Base-by-base conservation (phyloP, 53 echinoderm and acorn worm species). In the Temnopleurus reevesii region DNA sequence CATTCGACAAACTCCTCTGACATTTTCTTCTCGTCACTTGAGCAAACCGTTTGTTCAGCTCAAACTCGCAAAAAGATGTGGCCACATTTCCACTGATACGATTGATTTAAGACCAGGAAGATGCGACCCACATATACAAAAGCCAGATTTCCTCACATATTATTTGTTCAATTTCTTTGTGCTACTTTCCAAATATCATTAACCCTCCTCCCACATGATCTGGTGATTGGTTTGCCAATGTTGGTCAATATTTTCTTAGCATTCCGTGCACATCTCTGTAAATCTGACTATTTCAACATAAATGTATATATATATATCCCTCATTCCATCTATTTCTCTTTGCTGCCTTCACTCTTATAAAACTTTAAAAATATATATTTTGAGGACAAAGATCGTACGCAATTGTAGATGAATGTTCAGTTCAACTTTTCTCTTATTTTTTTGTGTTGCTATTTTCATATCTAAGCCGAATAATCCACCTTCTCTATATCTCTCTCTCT, bases 1-100 rank as follows among this genome's bases (percentile, higher is more conserved):
- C 71, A 71, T 71, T 63, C 71, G 71, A 41, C 71, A 71, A 41
- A 71, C 71, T 23, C 71, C 71, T 71, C 71, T 71, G 71, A 71
- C 71, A 71, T 71, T 71, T 66, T 71, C 71, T n/a, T 71, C 71
- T 21, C 41, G 21, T 71, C 71, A 71, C 41, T 71, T 71, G 71
- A n/a, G 41, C 23, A 36, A 71, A 71, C 18, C 34, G 34, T 63
- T 63, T 71, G 71, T 71, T 71, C 41, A 71, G 41, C 17, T 33
- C 63, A 1, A 17, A 18, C 63, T 63, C 21, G 8, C n/a, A 41
- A 36, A 24, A 41, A 71, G 71, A 71, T n/a, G 21, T 71, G 71
- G 71, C 41, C 21, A 71, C 71, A 71, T 71, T 71, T 41, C 5
- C 71, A 71, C 13, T 41, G 38, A n/a, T 7, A 10, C 18, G 36